phyloP scores from a whole-genome alignment of 1,140 invertebrate genomes.

The Laodelphax striatellus region DNA sequence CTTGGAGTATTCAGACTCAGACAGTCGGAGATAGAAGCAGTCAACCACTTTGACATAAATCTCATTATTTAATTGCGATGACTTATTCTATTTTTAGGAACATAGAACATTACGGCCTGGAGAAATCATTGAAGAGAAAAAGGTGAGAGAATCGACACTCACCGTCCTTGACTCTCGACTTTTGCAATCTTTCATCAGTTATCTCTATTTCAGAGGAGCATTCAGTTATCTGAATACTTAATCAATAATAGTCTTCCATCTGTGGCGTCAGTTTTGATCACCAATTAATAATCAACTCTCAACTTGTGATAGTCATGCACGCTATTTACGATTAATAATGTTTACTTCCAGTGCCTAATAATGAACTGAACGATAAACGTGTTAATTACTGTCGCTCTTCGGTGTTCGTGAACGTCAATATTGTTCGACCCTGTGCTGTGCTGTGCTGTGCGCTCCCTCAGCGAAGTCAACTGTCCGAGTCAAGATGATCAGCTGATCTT shows the following conservation, averaged over 20 bases:
- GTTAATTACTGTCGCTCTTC: too few species aligned
- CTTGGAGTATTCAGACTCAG: too few species aligned
- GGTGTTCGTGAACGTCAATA: neutral
- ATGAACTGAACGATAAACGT: too few species aligned
- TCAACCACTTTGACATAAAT: neutral
- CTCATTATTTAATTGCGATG: conserved; percentile 5
- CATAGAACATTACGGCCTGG: conserved; percentile 82
- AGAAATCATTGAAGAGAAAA: conserved; percentile 82
- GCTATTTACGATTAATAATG: too few species aligned
- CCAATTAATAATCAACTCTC: too few species aligned
- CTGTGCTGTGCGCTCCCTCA: neutral
- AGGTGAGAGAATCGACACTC: conserved; percentile 55
- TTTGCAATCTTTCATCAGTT: conserved; percentile 13
- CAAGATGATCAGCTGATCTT: too few species aligned
- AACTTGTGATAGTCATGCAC: too few species aligned
- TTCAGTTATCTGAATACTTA: conserved; percentile 7
- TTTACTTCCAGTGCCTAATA: too few species aligned
- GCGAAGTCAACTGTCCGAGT: too few species aligned
- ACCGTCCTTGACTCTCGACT: neutral
- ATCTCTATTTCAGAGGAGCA: conserved; percentile 14
- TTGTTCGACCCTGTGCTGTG: neutral
- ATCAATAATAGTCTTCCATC: conserved; percentile 2
- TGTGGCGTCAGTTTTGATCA: neutral
- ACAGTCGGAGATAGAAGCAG: too few species aligned
- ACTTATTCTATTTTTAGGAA: conserved; percentile 44